These are phyloP conservation scores for Agraylea sexmaculata DNA, from an alignment of 1,140 invertebrate species.

Conservation along the genomic window DNA sequence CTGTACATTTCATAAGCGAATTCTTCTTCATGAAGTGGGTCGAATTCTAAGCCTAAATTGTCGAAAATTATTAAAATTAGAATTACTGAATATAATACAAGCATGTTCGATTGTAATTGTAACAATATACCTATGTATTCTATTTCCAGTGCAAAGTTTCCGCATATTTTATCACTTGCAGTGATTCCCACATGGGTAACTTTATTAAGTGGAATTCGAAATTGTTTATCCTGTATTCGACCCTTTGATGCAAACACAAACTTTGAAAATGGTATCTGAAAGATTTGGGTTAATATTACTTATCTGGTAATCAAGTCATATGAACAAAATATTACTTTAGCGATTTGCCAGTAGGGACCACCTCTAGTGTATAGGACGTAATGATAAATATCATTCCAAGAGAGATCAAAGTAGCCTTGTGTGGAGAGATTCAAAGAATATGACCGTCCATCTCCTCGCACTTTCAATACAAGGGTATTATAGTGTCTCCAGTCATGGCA, in stretches of 20 bases:
- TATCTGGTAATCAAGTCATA: no score
- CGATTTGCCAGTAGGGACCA: conserved; percentile 91
- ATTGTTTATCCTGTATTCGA: conserved; percentile 74
- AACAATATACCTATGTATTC: conserved; percentile 64
- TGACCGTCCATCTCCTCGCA: conserved; percentile 82
- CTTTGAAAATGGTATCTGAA: conserved; percentile 90
- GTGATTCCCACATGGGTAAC: conserved; percentile 73
- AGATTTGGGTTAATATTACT: no score
- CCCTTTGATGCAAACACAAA: conserved; percentile 78
- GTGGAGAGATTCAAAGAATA: conserved; percentile 70
- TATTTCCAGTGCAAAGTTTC: conserved; percentile 84
- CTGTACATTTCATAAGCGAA: conserved; percentile 87
- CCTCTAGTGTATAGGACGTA: conserved; percentile 83
- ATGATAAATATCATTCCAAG: conserved; percentile 73
- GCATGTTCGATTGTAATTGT: not conserved
- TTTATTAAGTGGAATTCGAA: conserved; percentile 41
- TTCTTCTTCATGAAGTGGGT: conserved; percentile 64
- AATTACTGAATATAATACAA: conserved; percentile 7
- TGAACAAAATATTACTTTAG: conserved; percentile 69
- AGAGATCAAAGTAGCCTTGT: conserved; percentile 60
- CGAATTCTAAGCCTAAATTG: conserved; percentile 52
- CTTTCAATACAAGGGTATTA: conserved; percentile 71
- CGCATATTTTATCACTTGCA: conserved; percentile 61
- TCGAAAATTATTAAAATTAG: conserved; percentile 9
- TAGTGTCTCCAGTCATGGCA: conserved; percentile 65